Evolutionary conservation across 2,888 invertebrate genomes (phyloP), one percentile per base, ranked within the genome.

Genomic region (Entomobrya proxima): DNA sequence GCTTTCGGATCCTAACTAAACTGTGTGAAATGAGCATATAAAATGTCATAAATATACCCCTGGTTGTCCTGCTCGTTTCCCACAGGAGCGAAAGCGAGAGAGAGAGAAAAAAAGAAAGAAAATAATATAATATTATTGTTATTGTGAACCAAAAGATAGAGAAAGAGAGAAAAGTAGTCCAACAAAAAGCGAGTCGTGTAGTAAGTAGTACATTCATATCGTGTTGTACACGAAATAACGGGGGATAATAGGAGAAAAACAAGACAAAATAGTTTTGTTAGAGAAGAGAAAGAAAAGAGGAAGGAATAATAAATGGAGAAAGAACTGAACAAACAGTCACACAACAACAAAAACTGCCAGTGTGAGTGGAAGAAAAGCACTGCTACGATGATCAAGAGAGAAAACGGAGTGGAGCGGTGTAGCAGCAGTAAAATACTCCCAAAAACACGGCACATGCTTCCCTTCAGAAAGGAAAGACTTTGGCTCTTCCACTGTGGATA

Each of bases 281-380:
- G 69, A 69, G 47, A n/a, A 58, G 76, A 76, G 50, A 24, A 74
- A 58, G 69, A 69, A 83, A 67, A 50, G 21, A 47, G 50, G 52
- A 75, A 77, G 67, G 83, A 76, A 76, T 67, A 83, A 78, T 24
- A 74, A 64, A 78, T 72, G 61, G 85, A 85, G 84, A 78, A 79
- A 78, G 77, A 74, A 40, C n/a, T 74, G 85, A 79, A 55, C 85
- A 85, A 85, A 85, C 74, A 78, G 82, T 75, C 35, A 72, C 35
- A 58, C 30, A 32, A 75, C 32, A 47, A 24, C 40, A 69, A 47
- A 69, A 74, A 32, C 50, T 47, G 50, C 47, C 13, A 30, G n/a
- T 64, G 4, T 18, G 35, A 64, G 50, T 52, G 67, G 27, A 21
- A 27, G 21, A 55, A n/a, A 64, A 61, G 47, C 40, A 64, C 44